Evolutionary conservation across 2,113 vertebrate species (phyloP), one percentile per base, ranked within the genome.

Genomic region (Merops nubicus): DNA sequence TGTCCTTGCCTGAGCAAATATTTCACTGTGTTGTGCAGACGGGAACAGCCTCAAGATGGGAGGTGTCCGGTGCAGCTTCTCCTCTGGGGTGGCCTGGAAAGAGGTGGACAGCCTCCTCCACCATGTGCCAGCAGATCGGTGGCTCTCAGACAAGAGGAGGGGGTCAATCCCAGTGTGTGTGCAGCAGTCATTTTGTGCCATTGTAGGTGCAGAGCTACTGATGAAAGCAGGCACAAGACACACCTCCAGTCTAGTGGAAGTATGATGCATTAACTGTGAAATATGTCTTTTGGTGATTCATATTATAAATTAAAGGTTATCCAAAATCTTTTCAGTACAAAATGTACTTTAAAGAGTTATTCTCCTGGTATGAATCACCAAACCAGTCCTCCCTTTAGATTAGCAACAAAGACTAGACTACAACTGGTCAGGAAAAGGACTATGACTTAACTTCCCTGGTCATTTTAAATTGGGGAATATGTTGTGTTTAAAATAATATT

Each of bases 281-380:
- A 90, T 90, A 83, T 68, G 65, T 40, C 51, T 94, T 89, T 88
- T 84, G 88, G 42, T 85, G 91, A 96, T 67, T 96, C 96, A 97
- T 90, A 8, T 59, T 74, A 64, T 80, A 95, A 96, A 88, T 91
- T 96, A 96, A 96, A 96, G 80, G 93, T 96, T 96, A 93, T 94
- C 67, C 15, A 90, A 62, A 91, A 85, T 83, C 76, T 86, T 93
- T 91, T 63, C 47, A 77, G 82, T 70, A 90, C 38, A 86, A 80
- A 77, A 80, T 93, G 90, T 96, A 77, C 51, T 91, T 91, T 67
- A 67, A 91, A 93, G 91, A 91, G 28, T 80, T 91, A 74, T 88
- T 95, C 69, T 85, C 28, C 51, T 56, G 5, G 22, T 77, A 83
- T 94, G 93, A 94, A 88, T 96, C 93, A 96, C 75, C 50, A 74